These are phyloP conservation scores for Sebastes flavidus DNA, from an alignment of 2,797 vertebrate genomes.

Conservation along the genomic window DNA sequence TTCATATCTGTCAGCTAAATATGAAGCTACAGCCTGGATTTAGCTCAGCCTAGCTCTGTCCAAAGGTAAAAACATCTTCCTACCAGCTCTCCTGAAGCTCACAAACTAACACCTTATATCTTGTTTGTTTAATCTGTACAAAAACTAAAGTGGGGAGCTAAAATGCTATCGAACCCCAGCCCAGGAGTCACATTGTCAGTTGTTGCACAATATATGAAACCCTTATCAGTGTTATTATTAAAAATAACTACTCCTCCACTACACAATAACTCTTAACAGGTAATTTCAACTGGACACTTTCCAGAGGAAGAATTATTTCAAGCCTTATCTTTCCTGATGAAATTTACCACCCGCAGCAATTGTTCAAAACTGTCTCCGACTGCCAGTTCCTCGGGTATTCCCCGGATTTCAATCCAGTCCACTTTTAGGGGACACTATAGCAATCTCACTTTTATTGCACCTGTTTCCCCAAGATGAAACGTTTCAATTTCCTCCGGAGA, in stretches of 20 bases:
- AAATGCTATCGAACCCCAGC: not conserved
- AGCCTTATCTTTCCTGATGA: conserved; percentile 34
- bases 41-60: too few relatives aligned
- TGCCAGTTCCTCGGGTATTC: conserved; percentile 47
- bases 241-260: not conserved
- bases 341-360: conserved; percentile 48
- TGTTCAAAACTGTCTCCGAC: conserved; percentile 37
- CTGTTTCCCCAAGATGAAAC: conserved; percentile 75
- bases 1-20: too few relatives aligned
- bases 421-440: conserved; percentile 59
- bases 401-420: conserved; percentile 68
- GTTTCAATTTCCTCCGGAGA: conserved; percentile 76
- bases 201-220: not conserved
- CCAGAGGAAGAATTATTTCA: conserved; percentile 37
- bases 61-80: too few relatives aligned
- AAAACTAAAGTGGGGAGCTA: not conserved
- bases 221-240: not conserved
- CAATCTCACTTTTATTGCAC: conserved; percentile 75
- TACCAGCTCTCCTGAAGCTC: too few relatives aligned
- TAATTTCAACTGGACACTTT: conserved; percentile 18
- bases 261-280: not conserved
- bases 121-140: not conserved
- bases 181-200: not conserved
- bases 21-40: too few relatives aligned
- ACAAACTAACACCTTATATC: not conserved